These are phyloP conservation scores for Molanna angustata DNA, from an alignment of 2,888 invertebrate species.

Conservation along the genomic window DNA sequence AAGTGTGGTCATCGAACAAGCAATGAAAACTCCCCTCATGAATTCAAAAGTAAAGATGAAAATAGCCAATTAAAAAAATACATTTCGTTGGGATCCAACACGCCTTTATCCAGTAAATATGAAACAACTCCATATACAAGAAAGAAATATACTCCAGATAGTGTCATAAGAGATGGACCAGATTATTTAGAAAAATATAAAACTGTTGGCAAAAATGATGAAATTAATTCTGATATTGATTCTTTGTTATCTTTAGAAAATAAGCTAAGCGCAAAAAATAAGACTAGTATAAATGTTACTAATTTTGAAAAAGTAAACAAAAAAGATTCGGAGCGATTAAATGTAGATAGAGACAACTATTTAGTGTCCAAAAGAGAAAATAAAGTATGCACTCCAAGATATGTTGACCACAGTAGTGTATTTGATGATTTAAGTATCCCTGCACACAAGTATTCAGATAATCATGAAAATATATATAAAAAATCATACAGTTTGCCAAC, in stretches of 20 bases:
- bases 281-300: not conserved
- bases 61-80: slow-evolving; percentile 1
- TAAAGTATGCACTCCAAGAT: not conserved
- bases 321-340: not conserved
- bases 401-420: not conserved
- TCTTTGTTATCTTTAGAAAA: slow-evolving; percentile 9
- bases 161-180: not conserved
- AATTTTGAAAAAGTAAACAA: not conserved
- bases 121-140: not conserved
- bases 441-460: too few relatives aligned
- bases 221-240: slow-evolving; percentile 6
- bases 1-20: slow-evolving; percentile 8
- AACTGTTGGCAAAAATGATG: not conserved
- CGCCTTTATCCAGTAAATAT: not conserved
- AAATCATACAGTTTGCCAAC: slow-evolving; percentile 58
- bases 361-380: not conserved
- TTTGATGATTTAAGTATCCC: not conserved
- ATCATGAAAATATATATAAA: too few relatives aligned
- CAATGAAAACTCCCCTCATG: not conserved
- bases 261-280: not conserved
- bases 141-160: not conserved
- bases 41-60: not conserved
- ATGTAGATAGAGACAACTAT: not conserved
- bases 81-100: not conserved
- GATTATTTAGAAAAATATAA: too few relatives aligned